These are phyloP conservation scores for Chymomyza fuscimana DNA, from an alignment of 2,888 invertebrate species.

Conservation along the genomic window DNA sequence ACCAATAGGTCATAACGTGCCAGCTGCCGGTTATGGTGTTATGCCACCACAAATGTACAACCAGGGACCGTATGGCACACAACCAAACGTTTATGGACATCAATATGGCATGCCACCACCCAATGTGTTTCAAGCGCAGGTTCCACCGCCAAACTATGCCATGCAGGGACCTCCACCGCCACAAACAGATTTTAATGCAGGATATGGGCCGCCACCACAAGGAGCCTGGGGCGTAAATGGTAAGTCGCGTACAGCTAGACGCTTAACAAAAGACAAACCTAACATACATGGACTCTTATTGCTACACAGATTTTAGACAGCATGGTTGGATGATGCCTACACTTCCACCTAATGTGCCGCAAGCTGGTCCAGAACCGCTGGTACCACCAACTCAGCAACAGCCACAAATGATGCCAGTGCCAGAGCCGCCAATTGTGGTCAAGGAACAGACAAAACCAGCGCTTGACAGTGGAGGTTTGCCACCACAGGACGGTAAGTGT, in stretches of 20 bases:
- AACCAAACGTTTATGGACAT: constrained; percentile 56
- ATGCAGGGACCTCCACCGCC: constrained; percentile 67
- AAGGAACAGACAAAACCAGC: constrained; percentile 7
- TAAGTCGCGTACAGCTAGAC: constrained; percentile 20
- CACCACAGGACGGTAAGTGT: constrained; percentile 78
- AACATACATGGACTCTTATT: not conserved
- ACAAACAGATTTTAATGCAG: constrained; percentile 59
- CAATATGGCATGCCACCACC: constrained; percentile 71
- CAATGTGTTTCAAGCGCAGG: constrained; percentile 59
- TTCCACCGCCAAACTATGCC: constrained; percentile 53
- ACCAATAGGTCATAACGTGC: constrained; percentile 42
- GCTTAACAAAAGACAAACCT: not conserved
- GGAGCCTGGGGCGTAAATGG: constrained; percentile 74
- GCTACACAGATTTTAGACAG: constrained; percentile 62
- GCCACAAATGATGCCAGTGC: constrained; percentile 33
- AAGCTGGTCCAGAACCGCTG: constrained; percentile 35
- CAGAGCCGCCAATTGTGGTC: constrained; percentile 22
- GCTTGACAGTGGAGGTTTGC: constrained; percentile 63
- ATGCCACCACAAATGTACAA: constrained; percentile 71
- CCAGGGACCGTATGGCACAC: constrained; percentile 62
- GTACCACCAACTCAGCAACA: constrained; percentile 30
- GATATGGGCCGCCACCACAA: constrained; percentile 70
- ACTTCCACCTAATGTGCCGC: constrained; percentile 38
- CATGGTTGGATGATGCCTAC: constrained; percentile 70
- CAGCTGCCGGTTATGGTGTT: constrained; percentile 58